Percentiles rank a stretch among this genome's conserved stretches.
These are phyloP conservation scores for Drosophila macrospina DNA, from an alignment of 2,888 invertebrate species.

Conservation along the genomic window DNA sequence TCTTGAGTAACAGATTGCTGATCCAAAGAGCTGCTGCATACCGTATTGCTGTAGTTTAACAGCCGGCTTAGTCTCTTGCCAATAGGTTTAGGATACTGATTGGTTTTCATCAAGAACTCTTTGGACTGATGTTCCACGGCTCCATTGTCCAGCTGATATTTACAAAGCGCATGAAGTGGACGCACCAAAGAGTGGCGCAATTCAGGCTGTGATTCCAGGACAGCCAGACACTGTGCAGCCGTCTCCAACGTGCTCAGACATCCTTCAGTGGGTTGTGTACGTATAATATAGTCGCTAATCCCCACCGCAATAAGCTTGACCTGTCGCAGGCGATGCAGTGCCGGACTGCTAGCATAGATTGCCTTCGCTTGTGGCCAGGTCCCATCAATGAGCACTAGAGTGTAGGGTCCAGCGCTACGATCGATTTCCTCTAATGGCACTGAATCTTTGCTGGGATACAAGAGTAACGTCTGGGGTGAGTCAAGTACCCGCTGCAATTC, in stretches of 20 bases:
- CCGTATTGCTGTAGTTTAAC: constrained; percentile 79
- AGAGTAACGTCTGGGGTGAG: constrained; percentile 87
- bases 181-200: constrained; percentile 89
- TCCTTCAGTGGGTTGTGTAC: constrained; percentile 96
- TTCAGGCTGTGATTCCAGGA: constrained; percentile 89
- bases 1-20: constrained; percentile 24
- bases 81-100: constrained; percentile 91
- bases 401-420: constrained; percentile 86
- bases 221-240: constrained; percentile 87
- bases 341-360: constrained; percentile 93
- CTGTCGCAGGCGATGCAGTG: constrained; percentile 91
- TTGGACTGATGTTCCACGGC: constrained; percentile 97
- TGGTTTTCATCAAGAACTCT: constrained; percentile 93
- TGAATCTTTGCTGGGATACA: constrained; percentile 93
- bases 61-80: constrained; percentile 90
- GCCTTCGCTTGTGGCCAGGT: constrained; percentile 98
- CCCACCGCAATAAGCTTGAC: constrained; percentile 91
- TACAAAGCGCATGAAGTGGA: constrained; percentile 93
- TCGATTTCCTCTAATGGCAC: constrained; percentile 87
- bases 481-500: constrained; percentile 90
- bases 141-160: constrained; percentile 95
- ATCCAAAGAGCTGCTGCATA: constrained; percentile 49
- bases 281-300: constrained; percentile 94
- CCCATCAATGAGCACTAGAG: constrained; percentile 94
- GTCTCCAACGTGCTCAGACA: constrained; percentile 93